Percentiles rank a stretch among this genome's conserved stretches.
These are phyloP conservation scores for Galaxias olidus DNA, from an alignment of 2,797 vertebrate genomes.

Conservation along the genomic window DNA sequence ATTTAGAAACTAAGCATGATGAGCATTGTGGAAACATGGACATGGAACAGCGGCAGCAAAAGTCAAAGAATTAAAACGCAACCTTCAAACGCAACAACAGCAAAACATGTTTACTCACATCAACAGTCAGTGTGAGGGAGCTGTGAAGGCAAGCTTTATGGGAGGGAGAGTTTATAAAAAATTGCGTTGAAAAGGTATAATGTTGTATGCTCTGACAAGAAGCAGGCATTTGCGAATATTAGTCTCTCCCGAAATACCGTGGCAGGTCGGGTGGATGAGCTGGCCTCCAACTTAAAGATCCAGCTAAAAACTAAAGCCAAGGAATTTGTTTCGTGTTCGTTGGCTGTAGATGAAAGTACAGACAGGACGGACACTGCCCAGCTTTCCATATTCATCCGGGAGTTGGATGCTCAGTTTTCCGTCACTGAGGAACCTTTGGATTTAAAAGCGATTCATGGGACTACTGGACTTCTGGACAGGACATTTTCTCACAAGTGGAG, in stretches of 20 bases:
- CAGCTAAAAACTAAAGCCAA: slow-evolving; percentile 12
- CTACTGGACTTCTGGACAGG: too few relatives aligned
- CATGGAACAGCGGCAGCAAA: background rate
- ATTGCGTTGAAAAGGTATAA: too few relatives aligned
- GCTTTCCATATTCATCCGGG: too few relatives aligned
- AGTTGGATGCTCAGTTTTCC: too few relatives aligned
- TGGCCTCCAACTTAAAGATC: slow-evolving; percentile 15
- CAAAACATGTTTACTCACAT: background rate
- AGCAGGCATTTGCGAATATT: slow-evolving; percentile 8
- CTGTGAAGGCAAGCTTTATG: background rate
- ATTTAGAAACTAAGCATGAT: too few relatives aligned
- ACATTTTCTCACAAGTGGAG: too few relatives aligned
- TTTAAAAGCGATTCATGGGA: too few relatives aligned
- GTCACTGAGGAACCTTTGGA: too few relatives aligned
- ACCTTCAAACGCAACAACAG: background rate
- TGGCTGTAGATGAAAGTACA: too few relatives aligned
- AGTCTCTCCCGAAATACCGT: slow-evolving; percentile 8
- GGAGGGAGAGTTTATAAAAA: too few relatives aligned
- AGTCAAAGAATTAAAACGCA: background rate
- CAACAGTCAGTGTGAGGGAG: background rate
- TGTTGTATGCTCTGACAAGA: too few relatives aligned
- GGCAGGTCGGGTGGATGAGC: slow-evolving; percentile 21
- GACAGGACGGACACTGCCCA: too few relatives aligned
- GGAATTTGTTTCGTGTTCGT: background rate
- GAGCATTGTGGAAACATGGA: background rate